A percentile compares a stretch with the other conserved stretches of the same genome.
These are phyloP conservation scores for Orthosia cruda DNA, from an alignment of 2,888 invertebrate species.

Conservation along the genomic window DNA sequence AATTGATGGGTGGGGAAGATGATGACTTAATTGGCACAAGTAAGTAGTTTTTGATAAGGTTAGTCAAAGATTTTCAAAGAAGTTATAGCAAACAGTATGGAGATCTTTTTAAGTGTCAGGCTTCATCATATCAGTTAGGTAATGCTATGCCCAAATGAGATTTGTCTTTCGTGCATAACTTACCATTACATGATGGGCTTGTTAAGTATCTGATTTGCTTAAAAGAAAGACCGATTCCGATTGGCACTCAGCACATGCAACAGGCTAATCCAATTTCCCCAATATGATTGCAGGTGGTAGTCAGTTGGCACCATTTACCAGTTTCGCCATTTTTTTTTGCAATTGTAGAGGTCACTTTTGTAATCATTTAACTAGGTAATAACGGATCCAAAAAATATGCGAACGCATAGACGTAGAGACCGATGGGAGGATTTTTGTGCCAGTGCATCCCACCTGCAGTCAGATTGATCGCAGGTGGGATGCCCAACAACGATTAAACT, in stretches of 20 bases:
- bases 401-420: constrained; percentile 1
- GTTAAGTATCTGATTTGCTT: background rate
- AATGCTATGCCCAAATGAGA: background rate
- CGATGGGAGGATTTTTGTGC: background rate
- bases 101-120: background rate
- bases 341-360: background rate
- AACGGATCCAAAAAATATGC: background rate
- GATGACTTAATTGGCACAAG: constrained; percentile 41
- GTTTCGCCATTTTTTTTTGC: constrained; percentile 9
- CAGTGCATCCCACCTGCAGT: constrained; percentile 25
- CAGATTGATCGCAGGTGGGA: constrained; percentile 36
- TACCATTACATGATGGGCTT: background rate
- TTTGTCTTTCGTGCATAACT: background rate
- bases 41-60: background rate
- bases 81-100: background rate
- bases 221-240: background rate
- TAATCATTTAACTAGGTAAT: background rate
- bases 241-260: too few relatives aligned
- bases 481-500: background rate
- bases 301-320: background rate
- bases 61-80: background rate
- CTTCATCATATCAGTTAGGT: background rate
- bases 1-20: constrained; percentile 4
- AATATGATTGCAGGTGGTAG: background rate
- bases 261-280: background rate